Conservation (phyloP, 2,888 invertebrate species). For the Prosapia bicincta region DNA sequence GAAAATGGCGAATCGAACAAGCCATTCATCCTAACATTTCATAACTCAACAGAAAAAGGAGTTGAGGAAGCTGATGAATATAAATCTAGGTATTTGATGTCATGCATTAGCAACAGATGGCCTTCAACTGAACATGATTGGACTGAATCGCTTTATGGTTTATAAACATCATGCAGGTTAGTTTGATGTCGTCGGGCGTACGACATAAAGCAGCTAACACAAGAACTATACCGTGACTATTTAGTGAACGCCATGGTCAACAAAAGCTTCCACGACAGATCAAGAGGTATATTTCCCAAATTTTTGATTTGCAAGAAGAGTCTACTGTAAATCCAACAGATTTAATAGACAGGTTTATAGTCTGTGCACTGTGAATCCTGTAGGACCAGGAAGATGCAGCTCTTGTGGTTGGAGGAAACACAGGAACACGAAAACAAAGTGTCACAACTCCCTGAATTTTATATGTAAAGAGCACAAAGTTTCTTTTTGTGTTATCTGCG, state of each 20-base stretch:
- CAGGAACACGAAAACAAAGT: neutral
- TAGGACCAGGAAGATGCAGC: neutral
- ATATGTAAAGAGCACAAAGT: neutral
- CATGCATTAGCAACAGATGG: neutral
- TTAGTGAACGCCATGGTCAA: neutral
- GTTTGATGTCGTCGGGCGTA: neutral
- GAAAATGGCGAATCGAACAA: neutral
- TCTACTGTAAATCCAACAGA: too few relatives aligned
- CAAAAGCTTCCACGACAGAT: neutral
- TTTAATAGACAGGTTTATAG: too few relatives aligned
- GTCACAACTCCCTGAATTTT: neutral
- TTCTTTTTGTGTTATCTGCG: neutral
- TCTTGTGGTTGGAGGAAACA: neutral
- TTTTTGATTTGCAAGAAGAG: neutral
- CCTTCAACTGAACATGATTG: neutral
- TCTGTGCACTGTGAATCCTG: neutral
- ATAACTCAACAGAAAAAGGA: neutral
- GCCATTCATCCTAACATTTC: neutral
- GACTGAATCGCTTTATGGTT: neutral
- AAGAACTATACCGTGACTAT: neutral
- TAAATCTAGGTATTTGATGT: neutral
- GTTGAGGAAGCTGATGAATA: neutral
- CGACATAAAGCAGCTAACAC: neutral
- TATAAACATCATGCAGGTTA: neutral
- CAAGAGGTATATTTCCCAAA: neutral